These are phyloP conservation scores for Grallaria varia DNA, from an alignment of 2,113 vertebrate species.

Conservation along the genomic window DNA sequence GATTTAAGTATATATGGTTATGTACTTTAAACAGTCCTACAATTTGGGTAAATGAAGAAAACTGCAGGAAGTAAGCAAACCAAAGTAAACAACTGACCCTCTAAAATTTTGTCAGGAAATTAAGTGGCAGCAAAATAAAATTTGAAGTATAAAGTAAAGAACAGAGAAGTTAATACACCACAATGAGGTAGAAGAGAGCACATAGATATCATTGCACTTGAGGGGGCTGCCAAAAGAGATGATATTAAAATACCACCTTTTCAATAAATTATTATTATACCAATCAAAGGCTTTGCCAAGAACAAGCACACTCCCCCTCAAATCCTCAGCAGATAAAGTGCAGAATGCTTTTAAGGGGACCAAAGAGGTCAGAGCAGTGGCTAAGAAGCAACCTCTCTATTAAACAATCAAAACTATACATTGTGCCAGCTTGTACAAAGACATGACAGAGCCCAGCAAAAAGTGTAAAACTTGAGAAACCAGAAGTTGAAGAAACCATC, in stretches of 20 bases:
- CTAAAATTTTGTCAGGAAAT: neutral
- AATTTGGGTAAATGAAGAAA: neutral
- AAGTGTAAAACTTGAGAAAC: neutral
- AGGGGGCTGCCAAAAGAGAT: neutral
- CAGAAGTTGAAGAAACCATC: neutral
- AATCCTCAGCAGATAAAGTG: neutral
- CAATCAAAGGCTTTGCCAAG: neutral
- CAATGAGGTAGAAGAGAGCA: neutral
- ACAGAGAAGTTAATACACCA: neutral
- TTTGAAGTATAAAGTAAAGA: neutral
- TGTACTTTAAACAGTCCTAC: neutral
- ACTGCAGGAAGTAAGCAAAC: neutral
- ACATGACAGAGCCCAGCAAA: neutral
- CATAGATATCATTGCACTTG: neutral
- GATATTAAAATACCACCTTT: neutral
- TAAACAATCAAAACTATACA: neutral
- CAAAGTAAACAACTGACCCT: neutral
- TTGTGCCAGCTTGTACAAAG: neutral
- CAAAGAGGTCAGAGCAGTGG: neutral
- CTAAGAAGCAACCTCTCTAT: neutral
- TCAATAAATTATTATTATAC: neutral
- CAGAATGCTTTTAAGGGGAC: neutral
- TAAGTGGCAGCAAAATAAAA: neutral
- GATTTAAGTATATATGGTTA: neutral
- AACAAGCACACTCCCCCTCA: neutral